phyloP scores from a whole-genome alignment of 2,113 vertebrate genomes.

The Narcine bancroftii region DNA sequence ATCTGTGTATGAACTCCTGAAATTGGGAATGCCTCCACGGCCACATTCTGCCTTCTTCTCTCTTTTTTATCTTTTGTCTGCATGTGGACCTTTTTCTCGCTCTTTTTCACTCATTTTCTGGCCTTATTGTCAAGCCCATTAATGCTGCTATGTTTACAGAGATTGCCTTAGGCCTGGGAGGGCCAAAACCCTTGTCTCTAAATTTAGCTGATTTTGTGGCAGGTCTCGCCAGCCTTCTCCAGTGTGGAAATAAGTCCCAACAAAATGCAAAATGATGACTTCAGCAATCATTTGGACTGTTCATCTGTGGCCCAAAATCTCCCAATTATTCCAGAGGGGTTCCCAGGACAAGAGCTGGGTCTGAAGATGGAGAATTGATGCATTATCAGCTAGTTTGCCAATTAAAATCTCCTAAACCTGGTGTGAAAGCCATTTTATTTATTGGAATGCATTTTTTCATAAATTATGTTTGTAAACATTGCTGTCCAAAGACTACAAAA shows the following conservation, averaged over 20 bases:
- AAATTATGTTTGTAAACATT: slow-evolving; percentile 7
- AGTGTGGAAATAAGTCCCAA: not conserved
- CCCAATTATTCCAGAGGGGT: not conserved
- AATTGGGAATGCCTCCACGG: not conserved
- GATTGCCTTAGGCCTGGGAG: not conserved
- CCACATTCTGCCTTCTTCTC: not conserved
- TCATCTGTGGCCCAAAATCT: not conserved
- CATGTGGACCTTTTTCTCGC: not conserved
- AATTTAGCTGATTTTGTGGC: not conserved
- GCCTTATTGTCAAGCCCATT: not conserved
- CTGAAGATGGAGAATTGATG: not conserved
- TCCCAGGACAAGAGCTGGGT: not conserved
- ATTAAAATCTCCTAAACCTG: not conserved
- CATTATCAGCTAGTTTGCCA: not conserved
- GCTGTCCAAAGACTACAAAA: slow-evolving; percentile 14
- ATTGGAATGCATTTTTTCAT: not conserved
- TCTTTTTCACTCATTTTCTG: not conserved
- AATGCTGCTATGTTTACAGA: not conserved
- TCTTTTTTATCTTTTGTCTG: not conserved
- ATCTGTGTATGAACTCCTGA: not conserved
- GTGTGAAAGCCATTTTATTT: slow-evolving; percentile 5
- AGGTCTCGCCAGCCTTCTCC: not conserved
- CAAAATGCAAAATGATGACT: not conserved
- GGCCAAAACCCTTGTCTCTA: not conserved
- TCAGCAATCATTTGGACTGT: not conserved